Conservation (phyloP, 2,888 invertebrate species). For the Augochlorella aurata region DNA sequence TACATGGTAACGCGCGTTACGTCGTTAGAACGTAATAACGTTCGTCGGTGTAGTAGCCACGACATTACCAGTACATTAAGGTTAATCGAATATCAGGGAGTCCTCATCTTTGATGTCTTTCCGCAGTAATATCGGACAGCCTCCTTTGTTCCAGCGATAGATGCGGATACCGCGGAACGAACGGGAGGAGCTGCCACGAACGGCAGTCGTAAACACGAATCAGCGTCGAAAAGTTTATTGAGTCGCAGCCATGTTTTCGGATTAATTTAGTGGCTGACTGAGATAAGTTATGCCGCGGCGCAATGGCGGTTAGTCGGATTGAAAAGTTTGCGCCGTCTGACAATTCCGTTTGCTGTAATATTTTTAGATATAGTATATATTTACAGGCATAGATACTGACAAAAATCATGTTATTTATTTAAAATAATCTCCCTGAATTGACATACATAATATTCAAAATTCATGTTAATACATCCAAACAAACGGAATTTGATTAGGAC, state of each 20-base stretch:
- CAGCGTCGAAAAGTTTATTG: constrained; percentile 42
- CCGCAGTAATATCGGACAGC: background rate
- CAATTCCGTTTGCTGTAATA: background rate
- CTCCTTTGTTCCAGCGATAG: constrained; percentile 8
- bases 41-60: constrained; percentile 14
- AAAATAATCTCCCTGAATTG: too few relatives aligned
- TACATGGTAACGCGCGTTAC: constrained; percentile 17
- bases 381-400: too few relatives aligned
- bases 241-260: constrained; percentile 35
- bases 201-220: constrained; percentile 32
- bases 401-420: too few relatives aligned
- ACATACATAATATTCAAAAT: too few relatives aligned
- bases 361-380: too few relatives aligned
- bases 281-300: background rate
- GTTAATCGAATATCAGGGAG: constrained; percentile 46
- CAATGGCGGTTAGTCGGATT: background rate
- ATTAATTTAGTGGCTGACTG: background rate
- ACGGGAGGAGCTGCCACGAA: constrained; percentile 8
- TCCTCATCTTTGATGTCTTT: constrained; percentile 34
- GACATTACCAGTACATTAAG: constrained; percentile 46
- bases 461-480: too few relatives aligned
- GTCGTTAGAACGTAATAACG: constrained; percentile 36
- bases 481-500: too few relatives aligned
- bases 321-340: background rate
- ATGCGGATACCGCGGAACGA: background rate